Percentiles rank a stretch among this genome's conserved stretches.
phyloP scores from a whole-genome alignment of 2,888 invertebrate genomes.

The Diloba caeruleocephala region DNA sequence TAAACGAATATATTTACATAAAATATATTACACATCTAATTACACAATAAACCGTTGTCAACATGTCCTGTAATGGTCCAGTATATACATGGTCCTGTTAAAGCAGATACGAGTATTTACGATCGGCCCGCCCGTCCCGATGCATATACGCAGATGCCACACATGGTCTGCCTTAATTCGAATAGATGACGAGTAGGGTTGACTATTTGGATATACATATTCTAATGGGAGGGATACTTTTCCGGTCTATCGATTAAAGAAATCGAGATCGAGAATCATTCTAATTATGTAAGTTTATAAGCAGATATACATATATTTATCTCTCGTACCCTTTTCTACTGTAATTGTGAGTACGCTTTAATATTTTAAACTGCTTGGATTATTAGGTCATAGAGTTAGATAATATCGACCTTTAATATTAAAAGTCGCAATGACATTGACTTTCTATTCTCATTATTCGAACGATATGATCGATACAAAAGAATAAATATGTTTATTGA shows the following conservation, averaged over 20 bases:
- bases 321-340: no score
- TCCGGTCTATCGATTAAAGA: no score
- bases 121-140: slow-evolving; percentile 67
- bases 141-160: slow-evolving; percentile 87
- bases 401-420: slow-evolving; percentile 23
- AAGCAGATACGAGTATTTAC: slow-evolving; percentile 85
- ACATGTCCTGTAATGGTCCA: slow-evolving; percentile 65
- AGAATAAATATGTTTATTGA: slow-evolving; percentile 7
- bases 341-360: no score
- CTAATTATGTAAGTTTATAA: no score
- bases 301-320: no score
- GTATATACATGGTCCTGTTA: slow-evolving; percentile 76
- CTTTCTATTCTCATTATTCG: slow-evolving; percentile 42
- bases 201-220: slow-evolving; percentile 29
- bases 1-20: slow-evolving; percentile 49
- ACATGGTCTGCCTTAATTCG: slow-evolving; percentile 87
- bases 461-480: slow-evolving; percentile 31
- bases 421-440: slow-evolving; percentile 26
- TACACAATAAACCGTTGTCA: slow-evolving; percentile 71
- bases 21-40: slow-evolving; percentile 55
- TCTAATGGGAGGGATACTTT: no score
- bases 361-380: no score
- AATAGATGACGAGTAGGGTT: slow-evolving; percentile 84
- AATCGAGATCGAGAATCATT: no score
- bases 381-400: slow-evolving; percentile 6